Base-by-base conservation (phyloP, 2,888 invertebrate species). In the Xestia sexstrigata region DNA sequence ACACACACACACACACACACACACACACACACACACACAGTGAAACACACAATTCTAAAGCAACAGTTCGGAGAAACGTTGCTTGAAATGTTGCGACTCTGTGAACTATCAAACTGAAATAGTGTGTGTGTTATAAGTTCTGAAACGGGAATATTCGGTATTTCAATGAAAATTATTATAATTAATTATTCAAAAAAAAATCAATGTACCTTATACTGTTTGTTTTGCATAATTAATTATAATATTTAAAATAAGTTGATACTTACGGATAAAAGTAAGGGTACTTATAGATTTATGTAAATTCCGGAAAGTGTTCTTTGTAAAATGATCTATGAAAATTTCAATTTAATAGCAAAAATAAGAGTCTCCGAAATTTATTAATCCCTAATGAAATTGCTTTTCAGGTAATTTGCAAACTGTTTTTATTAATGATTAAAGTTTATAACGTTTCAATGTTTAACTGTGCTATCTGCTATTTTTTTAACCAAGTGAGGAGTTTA, bases 321-420 rank as follows among this genome's bases (percentile, higher is more conserved):
- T 62, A 55, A 55, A 81, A 83, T 35, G 23, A 55, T 55, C 45
- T 35, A 69, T 47, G 30, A 63, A 69, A 82, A 71, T 71, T 47
- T 65, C 3, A 66, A 47, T 42, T 52, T 60, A 69, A 84, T n/a
- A 58, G 26, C 23, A 63, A 60, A 26, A 74, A 67, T 70, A 63
- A 68, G 15, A 68, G 39, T 68, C 1, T 13, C 13, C 35, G 26
- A 47, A 71, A 49, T 82, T 83, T 58, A 70, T 66, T 58, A 72
- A 65, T 52, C 26, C 35, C 26, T 39, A 66, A 62, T 68, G 63
- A 83, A 67, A 75, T 70, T 66, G 62, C 69, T 84, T 70, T 80
- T 58, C 55, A 58, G 20, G 26, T 58, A 70, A 84, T 55, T 84
- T 72, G 45, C 2, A 62, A 75, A 62, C 70, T 69, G 26, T 55